Evolutionary conservation across 2,113 vertebrate species (phyloP).

Genomic region (Mastomys coucha): DNA sequence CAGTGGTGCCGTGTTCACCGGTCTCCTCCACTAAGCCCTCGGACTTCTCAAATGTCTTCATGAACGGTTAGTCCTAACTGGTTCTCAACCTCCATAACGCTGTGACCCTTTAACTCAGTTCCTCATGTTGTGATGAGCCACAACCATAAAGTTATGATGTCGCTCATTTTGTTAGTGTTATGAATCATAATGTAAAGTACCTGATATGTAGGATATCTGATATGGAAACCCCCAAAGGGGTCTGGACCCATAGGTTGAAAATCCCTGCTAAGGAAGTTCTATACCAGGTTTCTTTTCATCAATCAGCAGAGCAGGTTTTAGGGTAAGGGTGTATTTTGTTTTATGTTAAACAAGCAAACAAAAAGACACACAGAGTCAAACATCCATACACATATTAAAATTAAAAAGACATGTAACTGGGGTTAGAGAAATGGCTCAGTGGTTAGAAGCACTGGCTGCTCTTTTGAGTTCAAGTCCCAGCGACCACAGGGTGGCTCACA

Average conservation of each 20-base stretch:
- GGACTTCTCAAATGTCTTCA: conserved; percentile 12
- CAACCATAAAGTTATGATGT: too few species aligned
- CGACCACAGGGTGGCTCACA: too few species aligned
- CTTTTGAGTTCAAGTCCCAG: too few species aligned
- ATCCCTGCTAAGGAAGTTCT: not conserved
- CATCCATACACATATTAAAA: not conserved
- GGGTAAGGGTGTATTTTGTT: not conserved
- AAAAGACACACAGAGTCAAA: too few species aligned
- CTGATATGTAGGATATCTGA: not conserved
- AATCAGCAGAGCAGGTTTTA: not conserved
- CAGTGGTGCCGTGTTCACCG: not conserved
- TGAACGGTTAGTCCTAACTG: not conserved
- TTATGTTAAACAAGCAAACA: not conserved
- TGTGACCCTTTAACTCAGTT: not conserved
- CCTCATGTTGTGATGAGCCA: not conserved
- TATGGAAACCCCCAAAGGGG: not conserved
- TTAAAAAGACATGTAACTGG: too few species aligned
- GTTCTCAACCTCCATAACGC: not conserved
- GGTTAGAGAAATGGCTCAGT: too few species aligned
- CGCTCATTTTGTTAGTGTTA: not conserved
- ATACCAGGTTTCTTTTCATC: not conserved
- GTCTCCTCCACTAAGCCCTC: conserved; percentile 26
- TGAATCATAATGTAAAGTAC: not conserved
- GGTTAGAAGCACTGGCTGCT: too few species aligned
- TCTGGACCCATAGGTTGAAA: not conserved